Percentiles rank a stretch among this genome's conserved stretches.
These are phyloP conservation scores for Xylocopa sonorina DNA, from an alignment of 1,140 invertebrate species.

Conservation along the genomic window DNA sequence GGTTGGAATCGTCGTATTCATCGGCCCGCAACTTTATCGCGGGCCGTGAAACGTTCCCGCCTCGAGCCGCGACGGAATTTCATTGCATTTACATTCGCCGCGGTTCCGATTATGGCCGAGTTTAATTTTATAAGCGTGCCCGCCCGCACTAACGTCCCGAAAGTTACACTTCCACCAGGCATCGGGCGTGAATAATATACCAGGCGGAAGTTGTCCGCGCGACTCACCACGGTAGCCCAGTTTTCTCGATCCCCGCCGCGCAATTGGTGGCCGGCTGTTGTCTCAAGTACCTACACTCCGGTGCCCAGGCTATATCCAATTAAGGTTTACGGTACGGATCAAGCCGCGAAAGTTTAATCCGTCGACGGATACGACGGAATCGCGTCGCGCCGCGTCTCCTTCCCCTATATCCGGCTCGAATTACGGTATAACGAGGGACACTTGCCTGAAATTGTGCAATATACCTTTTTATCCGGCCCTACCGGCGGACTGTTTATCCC, in stretches of 20 bases:
- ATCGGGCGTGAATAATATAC: slow-evolving; percentile 12
- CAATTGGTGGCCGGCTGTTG: not conserved
- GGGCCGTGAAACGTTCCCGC: not conserved
- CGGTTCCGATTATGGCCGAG: not conserved
- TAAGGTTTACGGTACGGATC: slow-evolving; percentile 52
- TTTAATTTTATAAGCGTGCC: slow-evolving; percentile 8
- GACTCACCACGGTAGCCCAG: not conserved
- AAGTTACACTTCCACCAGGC: not conserved
- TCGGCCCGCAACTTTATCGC: not conserved
- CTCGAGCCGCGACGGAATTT: not conserved
- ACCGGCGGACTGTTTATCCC: not conserved
- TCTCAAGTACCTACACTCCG: too few species aligned
- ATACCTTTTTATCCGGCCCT: slow-evolving; percentile 16
- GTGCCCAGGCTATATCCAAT: slow-evolving; percentile 46
- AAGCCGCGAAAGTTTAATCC: slow-evolving; percentile 54
- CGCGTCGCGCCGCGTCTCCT: not conserved
- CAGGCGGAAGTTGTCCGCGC: not conserved
- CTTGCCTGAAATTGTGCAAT: slow-evolving; percentile 10
- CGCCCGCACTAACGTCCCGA: not conserved
- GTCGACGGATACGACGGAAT: slow-evolving; percentile 24
- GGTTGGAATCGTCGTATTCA: too few species aligned
- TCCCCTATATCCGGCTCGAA: slow-evolving; percentile 11
- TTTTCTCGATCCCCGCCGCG: slow-evolving; percentile 3
- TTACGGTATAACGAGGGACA: slow-evolving; percentile 35
- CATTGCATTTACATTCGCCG: slow-evolving; percentile 28